phyloP scores from a whole-genome alignment of 2,888 invertebrate species.

The Panzeria rudis region DNA sequence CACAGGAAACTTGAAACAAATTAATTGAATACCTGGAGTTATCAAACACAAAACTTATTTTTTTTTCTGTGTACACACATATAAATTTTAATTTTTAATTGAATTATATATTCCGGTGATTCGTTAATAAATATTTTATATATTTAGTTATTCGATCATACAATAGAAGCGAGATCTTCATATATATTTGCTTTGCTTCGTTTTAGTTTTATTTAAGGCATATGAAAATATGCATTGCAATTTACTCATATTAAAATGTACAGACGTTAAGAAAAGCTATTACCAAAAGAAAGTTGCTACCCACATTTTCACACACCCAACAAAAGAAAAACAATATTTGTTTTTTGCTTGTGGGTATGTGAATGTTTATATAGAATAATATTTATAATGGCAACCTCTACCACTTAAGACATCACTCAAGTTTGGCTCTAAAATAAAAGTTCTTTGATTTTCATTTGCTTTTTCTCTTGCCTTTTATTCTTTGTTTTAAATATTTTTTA shows the following conservation, averaged over 20 bases:
- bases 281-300: constrained; percentile 13
- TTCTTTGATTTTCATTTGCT: constrained; percentile 12
- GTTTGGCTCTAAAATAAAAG: constrained; percentile 49
- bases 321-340: constrained; percentile 10
- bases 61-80: no score
- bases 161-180: no score
- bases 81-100: no score
- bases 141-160: constrained; percentile 24
- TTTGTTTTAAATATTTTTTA: constrained; percentile 6
- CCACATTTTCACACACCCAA: constrained; percentile 43
- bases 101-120: no score
- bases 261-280: constrained; percentile 9
- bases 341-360: not conserved
- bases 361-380: not conserved
- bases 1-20: no score
- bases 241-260: not conserved
- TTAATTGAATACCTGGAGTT: no score
- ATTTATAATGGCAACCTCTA: constrained; percentile 23
- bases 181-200: not conserved
- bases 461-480: not conserved
- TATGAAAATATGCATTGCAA: constrained; percentile 29
- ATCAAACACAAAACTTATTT: no score
- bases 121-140: no score
- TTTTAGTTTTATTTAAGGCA: not conserved
- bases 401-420: constrained; percentile 69